Evolutionary conservation across 2,797 vertebrate species (phyloP), one percentile per base, ranked within the genome.

Genomic region (Poeciliopsis paucimaculata): DNA sequence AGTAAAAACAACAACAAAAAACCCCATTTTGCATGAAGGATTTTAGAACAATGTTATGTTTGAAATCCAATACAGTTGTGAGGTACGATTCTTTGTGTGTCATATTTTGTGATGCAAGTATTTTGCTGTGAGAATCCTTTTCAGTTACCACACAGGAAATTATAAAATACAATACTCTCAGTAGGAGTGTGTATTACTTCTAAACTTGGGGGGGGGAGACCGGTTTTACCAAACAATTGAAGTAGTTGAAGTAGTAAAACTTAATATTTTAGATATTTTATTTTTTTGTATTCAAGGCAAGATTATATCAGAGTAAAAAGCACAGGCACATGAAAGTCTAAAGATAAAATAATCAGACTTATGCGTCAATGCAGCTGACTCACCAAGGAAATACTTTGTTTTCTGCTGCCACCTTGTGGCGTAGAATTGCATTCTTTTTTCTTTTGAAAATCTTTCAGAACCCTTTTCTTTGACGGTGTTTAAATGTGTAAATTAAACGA

Each of bases 361-460:
- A 39, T 13, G 20, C 57, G 23, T 15, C 20, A 51, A 31, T 72
- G 46, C 5, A 26, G 57, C 11, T 36, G 31, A 77, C 45, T 49
- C 31, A 64, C 16, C 31, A 39, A 81, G 79, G 34, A 16, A 64
- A 87, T 88, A 62, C 81, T 83, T 89, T 82, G 79, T 68, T 88
- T 76, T 70, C 81, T 94, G 88, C 92, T 95, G 93, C 95, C 95
- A 92, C 94, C 91, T 60, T 82, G 92, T 96, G 95, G 94, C 72
- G 46, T 0, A 7, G 39, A 47, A 12, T 31, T 73, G 77, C 79
- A 94, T 66, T 88, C 0, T 23, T 34, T 57, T 53, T 26, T 53
- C 11, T 16, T 28, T 45, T 15, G 6, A 20, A 60, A 28, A 23
- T 45, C 5, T 82, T 68, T 36, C 2, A 26, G 0, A 46, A 36